phyloP scores from a whole-genome alignment of 2,797 vertebrate genomes.

The Florisuga fusca region DNA sequence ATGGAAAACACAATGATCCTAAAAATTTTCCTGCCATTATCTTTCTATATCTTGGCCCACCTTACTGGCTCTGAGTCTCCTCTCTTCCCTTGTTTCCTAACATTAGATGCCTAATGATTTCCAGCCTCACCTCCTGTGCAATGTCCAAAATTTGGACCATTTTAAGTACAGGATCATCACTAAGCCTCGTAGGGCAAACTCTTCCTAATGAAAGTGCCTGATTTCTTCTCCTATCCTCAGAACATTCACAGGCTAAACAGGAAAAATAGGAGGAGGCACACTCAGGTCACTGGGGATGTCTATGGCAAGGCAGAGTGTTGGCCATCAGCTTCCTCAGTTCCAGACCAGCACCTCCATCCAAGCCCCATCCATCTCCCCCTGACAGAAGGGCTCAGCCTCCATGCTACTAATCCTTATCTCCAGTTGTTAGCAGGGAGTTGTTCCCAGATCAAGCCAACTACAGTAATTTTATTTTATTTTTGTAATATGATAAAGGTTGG shows the following conservation, averaged over 20 bases:
- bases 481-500: neutral
- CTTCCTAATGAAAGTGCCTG: neutral
- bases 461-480: neutral
- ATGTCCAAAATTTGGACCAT: neutral
- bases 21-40: neutral
- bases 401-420: neutral
- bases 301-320: neutral
- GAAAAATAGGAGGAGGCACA: neutral
- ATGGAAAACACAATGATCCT: neutral
- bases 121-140: neutral
- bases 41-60: neutral
- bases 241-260: rapidly evolving
- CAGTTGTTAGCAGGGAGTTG: neutral
- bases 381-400: neutral
- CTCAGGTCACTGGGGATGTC: neutral
- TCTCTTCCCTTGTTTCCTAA: neutral
- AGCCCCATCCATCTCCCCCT: neutral
- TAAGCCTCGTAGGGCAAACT: neutral
- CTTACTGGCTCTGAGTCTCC: neutral
- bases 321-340: neutral
- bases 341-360: neutral
- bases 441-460: neutral
- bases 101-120: neutral
- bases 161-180: neutral
- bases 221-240: neutral